Evolutionary conservation across 2,888 invertebrate species (phyloP).

Genomic region (Lobophora halterata): DNA sequence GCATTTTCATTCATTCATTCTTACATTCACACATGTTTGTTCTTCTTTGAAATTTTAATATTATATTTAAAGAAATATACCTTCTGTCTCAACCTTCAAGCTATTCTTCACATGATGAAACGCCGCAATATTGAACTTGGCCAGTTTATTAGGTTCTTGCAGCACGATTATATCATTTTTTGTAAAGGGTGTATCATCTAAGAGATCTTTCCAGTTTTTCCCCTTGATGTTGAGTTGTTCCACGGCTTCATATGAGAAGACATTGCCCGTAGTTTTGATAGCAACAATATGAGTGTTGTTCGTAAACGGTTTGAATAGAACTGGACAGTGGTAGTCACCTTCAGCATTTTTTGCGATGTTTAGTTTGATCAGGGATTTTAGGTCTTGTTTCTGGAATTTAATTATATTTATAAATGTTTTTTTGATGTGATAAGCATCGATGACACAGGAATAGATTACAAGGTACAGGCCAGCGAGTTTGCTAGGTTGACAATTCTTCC

Average conservation of each 20-base stretch:
- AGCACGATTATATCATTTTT: constrained; percentile 95
- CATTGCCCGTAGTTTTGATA: constrained; percentile 95
- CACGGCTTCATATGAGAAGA: constrained; percentile 96
- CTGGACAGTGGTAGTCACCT: constrained; percentile 94
- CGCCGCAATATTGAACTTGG: constrained; percentile 95
- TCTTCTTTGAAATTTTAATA: not conserved
- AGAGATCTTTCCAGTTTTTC: constrained; percentile 95
- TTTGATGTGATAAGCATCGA: no score
- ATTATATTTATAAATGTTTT: no score
- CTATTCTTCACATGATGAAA: constrained; percentile 97
- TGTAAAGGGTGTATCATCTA: constrained; percentile 93
- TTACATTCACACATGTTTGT: no score
- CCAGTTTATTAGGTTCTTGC: constrained; percentile 93
- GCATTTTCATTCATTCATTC: no score
- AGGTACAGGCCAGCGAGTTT: no score
- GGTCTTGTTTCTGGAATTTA: constrained; percentile 84
- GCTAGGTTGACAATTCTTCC: no score
- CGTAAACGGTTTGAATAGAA: constrained; percentile 94
- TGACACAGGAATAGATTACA: no score
- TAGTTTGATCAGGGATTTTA: constrained; percentile 90
- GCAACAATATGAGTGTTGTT: constrained; percentile 97
- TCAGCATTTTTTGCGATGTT: constrained; percentile 93
- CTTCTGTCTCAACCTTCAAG: constrained; percentile 92
- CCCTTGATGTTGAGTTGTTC: constrained; percentile 97
- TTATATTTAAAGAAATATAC: constrained; percentile 59